Percentiles rank a stretch among this genome's conserved stretches.
Conservation (phyloP, 1,140 invertebrate species). For the Schmidtea mediterranea region DNA sequence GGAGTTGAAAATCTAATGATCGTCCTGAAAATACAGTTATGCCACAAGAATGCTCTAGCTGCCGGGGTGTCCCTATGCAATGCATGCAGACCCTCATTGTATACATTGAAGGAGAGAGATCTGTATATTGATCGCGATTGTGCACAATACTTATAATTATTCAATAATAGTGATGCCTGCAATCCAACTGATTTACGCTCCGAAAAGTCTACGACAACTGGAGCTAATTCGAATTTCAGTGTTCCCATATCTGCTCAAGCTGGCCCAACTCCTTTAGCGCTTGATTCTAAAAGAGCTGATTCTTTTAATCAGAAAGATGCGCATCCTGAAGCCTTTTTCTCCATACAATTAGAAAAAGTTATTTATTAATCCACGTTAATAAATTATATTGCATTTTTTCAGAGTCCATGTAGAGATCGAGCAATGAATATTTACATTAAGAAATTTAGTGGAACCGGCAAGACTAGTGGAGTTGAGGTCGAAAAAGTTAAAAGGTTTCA, state of each 20-base stretch:
- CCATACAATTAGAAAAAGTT: conserved; percentile 25
- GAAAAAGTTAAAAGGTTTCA: no score
- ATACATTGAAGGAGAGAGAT: no score
- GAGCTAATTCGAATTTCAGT: no score
- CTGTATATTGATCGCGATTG: no score
- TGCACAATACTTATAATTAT: no score
- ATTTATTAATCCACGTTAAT: neutral
- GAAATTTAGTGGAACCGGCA: conserved; percentile 9
- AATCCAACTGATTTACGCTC: neutral
- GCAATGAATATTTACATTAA: conserved; percentile 23
- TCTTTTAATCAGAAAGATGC: conserved; percentile 4
- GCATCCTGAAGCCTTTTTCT: conserved; percentile 20
- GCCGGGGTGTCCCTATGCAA: conserved; percentile 18
- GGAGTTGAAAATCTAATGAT: conserved; percentile 20
- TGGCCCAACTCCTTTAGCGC: no score
- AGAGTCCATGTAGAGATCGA: conserved; percentile 20
- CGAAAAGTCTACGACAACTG: neutral
- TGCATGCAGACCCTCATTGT: conserved; percentile 15
- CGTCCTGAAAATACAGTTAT: conserved; percentile 19
- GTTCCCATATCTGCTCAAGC: no score
- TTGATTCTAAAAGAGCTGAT: neutral
- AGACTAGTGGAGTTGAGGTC: no score
- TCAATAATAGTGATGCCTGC: no score
- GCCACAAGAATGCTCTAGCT: conserved; percentile 21
- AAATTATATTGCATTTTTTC: conserved; percentile 4